phyloP scores from a whole-genome alignment of 2,888 invertebrate genomes.

The Dysmachus trigonus region DNA sequence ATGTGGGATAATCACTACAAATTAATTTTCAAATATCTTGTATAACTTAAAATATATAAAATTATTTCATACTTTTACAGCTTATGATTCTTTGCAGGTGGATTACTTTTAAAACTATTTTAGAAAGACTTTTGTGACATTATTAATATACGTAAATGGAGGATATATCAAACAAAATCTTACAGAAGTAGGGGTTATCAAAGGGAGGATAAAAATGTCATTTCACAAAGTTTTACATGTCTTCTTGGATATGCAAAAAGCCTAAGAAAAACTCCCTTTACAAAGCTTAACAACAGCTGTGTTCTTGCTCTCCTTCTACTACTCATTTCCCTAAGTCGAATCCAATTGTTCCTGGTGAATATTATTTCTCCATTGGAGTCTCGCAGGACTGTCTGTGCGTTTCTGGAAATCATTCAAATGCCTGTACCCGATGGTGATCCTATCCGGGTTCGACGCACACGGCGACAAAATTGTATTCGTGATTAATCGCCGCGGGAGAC shows the following conservation, averaged over 20 bases:
- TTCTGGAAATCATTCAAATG: background rate
- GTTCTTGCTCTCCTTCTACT: background rate
- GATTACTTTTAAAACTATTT: background rate
- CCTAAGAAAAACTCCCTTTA: background rate
- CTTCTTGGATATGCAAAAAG: background rate
- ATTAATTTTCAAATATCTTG: too few species aligned
- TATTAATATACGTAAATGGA: background rate
- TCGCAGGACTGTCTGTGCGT: background rate
- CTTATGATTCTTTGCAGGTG: too few species aligned
- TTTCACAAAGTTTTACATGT: background rate
- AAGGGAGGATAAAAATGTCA: background rate
- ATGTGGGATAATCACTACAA: too few species aligned
- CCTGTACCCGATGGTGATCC: background rate
- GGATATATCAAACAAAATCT: background rate
- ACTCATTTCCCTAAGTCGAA: background rate
- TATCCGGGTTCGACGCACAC: background rate
- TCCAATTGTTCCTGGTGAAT: background rate
- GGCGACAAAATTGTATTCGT: background rate
- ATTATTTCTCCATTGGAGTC: background rate
- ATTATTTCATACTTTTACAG: too few species aligned
- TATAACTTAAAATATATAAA: too few species aligned
- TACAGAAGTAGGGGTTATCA: background rate
- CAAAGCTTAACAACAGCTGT: background rate
- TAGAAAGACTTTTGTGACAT: background rate
- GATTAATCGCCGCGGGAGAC: background rate